phyloP scores from a whole-genome alignment of 2,888 invertebrate species.

The Eumacrocentrus americanus region DNA sequence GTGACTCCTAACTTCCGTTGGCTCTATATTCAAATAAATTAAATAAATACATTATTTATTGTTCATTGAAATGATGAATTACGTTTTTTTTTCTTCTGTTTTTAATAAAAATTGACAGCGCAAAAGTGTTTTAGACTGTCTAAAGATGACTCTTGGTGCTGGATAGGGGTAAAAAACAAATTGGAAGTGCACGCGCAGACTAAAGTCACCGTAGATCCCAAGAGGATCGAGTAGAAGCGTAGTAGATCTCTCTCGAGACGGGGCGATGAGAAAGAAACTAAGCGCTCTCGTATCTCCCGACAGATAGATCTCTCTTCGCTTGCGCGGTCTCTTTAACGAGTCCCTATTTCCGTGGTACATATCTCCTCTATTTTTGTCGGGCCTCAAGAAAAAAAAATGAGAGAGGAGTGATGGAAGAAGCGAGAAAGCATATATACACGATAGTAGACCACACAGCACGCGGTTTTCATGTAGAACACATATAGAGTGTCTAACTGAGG shows the following conservation, averaged over 20 bases:
- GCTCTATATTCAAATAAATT: too few relatives aligned
- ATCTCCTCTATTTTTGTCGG: slow-evolving; percentile 40
- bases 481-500: too few relatives aligned
- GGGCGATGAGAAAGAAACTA: slow-evolving; percentile 34
- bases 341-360: slow-evolving; percentile 34
- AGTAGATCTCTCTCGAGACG: slow-evolving; percentile 23
- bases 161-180: background rate
- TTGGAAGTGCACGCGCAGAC: background rate
- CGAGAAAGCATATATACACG: slow-evolving; percentile 17
- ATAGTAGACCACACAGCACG: slow-evolving; percentile 40
- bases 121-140: too few relatives aligned
- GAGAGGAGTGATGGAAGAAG: slow-evolving; percentile 24
- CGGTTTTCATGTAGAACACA: too few relatives aligned
- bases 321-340: slow-evolving; percentile 36
- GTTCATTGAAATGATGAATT: too few relatives aligned
- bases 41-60: too few relatives aligned
- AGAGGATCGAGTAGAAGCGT: slow-evolving; percentile 26
- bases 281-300: slow-evolving; percentile 33
- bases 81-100: too few relatives aligned
- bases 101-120: too few relatives aligned
- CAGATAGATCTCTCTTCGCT: slow-evolving; percentile 37
- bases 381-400: slow-evolving; percentile 21
- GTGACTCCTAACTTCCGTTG: too few relatives aligned
- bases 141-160: too few relatives aligned
- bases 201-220: slow-evolving; percentile 9